These are phyloP conservation scores for Cyclopterus lumpus DNA, from an alignment of 2,797 vertebrate genomes.

Conservation along the genomic window DNA sequence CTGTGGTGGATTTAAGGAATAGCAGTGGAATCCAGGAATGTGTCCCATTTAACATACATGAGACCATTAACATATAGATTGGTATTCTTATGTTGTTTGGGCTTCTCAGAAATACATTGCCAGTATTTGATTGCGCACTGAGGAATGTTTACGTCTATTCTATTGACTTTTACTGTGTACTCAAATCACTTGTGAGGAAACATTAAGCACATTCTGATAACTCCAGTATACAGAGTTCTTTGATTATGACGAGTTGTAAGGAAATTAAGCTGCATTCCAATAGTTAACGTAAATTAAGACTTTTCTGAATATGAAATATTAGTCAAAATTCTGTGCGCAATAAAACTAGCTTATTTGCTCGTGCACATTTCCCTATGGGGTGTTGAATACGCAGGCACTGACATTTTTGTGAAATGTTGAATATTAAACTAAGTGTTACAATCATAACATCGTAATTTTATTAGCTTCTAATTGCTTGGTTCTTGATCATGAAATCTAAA, in stretches of 20 bases:
- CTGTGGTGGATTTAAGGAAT: conserved; percentile 28
- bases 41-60: conserved; percentile 40
- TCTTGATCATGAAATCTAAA: conserved; percentile 63
- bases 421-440: conserved; percentile 48
- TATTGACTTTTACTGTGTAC: conserved; percentile 13
- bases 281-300: conserved; percentile 48
- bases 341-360: conserved; percentile 52
- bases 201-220: conserved; percentile 35
- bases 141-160: background rate
- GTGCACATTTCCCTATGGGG: conserved; percentile 61
- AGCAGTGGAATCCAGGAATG: conserved; percentile 56
- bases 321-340: conserved; percentile 49
- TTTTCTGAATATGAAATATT: conserved; percentile 39
- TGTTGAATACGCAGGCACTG: conserved; percentile 58
- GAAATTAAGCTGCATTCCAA: conserved; percentile 50
- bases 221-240: conserved; percentile 33
- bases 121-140: conserved; percentile 4
- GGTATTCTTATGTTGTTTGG: conserved; percentile 18
- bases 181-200: conserved; percentile 23
- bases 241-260: conserved; percentile 31
- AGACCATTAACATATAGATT: conserved; percentile 20
- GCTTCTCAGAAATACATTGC: conserved; percentile 2
- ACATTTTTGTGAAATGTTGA: conserved; percentile 50
- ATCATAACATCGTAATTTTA: conserved; percentile 62
- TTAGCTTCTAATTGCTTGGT: conserved; percentile 52